Evolutionary conservation across 2,113 vertebrate genomes (phyloP), one percentile per base, ranked within the genome.

Genomic region (Lamprologus callipterus): DNA sequence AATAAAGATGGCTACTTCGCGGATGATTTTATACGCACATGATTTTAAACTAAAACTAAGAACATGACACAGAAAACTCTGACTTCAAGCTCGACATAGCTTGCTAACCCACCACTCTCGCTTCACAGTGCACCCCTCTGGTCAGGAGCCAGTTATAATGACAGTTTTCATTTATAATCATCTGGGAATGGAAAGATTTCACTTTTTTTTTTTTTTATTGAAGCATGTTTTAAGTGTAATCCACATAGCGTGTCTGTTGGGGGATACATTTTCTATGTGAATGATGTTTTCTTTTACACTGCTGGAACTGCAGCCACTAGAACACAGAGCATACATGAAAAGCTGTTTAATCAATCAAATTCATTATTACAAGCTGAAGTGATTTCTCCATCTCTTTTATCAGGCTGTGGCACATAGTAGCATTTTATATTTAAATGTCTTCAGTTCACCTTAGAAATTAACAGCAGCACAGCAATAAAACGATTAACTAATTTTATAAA

Each of bases 201-300:
- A 19, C 16, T 3, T 26, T 31, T 31, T 28, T 26, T 31, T 31
- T 28, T 17, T 60, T 33, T 1, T 0, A 58, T 60, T 60, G 2
- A 28, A 31, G 55, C 13, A 58, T 58, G 26, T 58, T 58, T 58
- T 58, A 58, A 28, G 55, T 28, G 55, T 16, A 58, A 16, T 58
- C 4, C 23, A 58, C 26, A 16, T 9, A 28, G 0, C 5, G 13
- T 58, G 13, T 58, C 23, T 58, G 55, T 60, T 60, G 8, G 14
- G 26, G 8, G 57, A 60, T 9, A 60, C 26, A 60, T 60, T 60
- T 10, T 17, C 57, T 60, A 31, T 60, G 57, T 31, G 14, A 60
- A 60, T 60, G 57, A 3, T 60, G 8, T 31, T 60, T 60, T 60
- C 57, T 31, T 60, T 31, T 60, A 31, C 57, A 60, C 14, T 31